phyloP scores from a whole-genome alignment of 2,113 vertebrate genomes.

The Setophaga kirtlandii region DNA sequence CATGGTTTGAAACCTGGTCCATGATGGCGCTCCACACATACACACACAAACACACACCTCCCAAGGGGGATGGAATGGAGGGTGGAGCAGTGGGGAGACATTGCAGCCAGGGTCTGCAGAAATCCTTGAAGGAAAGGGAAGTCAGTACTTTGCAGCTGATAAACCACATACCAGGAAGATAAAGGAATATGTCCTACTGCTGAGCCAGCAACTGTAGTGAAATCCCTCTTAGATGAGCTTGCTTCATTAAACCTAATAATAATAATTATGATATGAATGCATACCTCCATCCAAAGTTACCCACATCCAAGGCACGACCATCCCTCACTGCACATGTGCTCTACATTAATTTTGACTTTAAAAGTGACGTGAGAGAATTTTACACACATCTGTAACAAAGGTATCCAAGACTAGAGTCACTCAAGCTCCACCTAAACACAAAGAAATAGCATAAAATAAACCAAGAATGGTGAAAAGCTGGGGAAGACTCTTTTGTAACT shows the following conservation, averaged over 20 bases:
- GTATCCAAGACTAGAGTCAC: neutral
- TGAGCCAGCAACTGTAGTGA: neutral
- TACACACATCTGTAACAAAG: neutral
- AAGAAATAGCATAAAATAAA: neutral
- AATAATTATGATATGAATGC: neutral
- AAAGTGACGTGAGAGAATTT: neutral
- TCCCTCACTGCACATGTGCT: too few relatives aligned
- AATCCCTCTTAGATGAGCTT: neutral
- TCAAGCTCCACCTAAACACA: neutral
- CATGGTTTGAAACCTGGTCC: neutral
- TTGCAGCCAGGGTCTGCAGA: neutral
- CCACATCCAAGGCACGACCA: neutral
- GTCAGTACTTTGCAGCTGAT: neutral
- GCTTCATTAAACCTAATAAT: neutral
- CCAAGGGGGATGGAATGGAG: neutral
- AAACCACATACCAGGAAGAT: neutral
- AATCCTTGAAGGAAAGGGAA: neutral
- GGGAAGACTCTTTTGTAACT: neutral
- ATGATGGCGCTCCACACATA: neutral
- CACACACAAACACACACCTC: neutral
- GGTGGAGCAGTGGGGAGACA: too few relatives aligned
- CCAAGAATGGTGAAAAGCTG: rapidly evolving
- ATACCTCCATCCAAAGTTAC: neutral
- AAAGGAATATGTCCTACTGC: neutral
- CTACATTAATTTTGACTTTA: neutral